Evolutionary conservation across 1,140 invertebrate genomes (phyloP).

Genomic region (Tetragnatha versicolor): DNA sequence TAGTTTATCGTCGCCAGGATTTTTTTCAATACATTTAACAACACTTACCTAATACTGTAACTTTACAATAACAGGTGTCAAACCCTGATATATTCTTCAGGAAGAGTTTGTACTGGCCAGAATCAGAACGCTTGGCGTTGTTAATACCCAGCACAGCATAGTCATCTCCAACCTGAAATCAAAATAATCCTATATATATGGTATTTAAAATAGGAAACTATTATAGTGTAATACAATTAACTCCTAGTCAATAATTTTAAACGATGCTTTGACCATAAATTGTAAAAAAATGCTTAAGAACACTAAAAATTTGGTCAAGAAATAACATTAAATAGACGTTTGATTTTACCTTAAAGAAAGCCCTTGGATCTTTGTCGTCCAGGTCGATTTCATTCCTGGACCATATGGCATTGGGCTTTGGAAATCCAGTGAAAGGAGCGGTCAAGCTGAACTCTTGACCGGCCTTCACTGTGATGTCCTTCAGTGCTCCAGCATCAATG

Average conservation of each 20-base stretch:
- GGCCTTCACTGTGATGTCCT: conserved; percentile 95
- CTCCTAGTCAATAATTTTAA: not conserved
- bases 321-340: not conserved
- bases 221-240: not conserved
- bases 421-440: conserved; percentile 93
- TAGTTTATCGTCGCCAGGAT: too few species aligned
- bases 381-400: conserved; percentile 70
- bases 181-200: not conserved
- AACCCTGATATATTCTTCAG: conserved; percentile 93
- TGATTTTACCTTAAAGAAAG: conserved; percentile 74
- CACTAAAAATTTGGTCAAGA: not conserved
- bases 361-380: conserved; percentile 76
- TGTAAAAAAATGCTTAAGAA: not conserved
- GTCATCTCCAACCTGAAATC: conserved; percentile 78
- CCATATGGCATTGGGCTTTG: conserved; percentile 93
- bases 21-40: not conserved
- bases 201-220: not conserved
- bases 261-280: too few species aligned
- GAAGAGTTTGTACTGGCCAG: conserved; percentile 90
- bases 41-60: conserved; percentile 79
- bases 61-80: conserved; percentile 92
- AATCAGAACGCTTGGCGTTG: conserved; percentile 88
- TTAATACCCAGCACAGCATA: conserved; percentile 87
- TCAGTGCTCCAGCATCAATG: conserved; percentile 88
- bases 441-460: conserved; percentile 97